These are phyloP conservation scores for Rousettus leschenaultii DNA, from an alignment of 2,113 vertebrate genomes.

Conservation along the genomic window DNA sequence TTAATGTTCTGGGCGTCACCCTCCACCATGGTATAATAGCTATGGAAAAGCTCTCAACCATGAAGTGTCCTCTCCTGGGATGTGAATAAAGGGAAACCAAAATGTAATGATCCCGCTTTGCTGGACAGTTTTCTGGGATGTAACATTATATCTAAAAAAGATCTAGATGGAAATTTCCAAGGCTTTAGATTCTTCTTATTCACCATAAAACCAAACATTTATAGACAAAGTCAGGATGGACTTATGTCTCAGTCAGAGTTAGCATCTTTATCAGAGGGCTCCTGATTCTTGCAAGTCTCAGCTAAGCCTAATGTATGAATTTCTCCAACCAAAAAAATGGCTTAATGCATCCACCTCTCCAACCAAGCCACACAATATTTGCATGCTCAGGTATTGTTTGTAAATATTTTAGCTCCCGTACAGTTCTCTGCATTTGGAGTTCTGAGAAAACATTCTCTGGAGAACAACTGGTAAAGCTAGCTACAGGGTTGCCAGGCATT, in stretches of 20 bases:
- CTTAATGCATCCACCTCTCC: not conserved
- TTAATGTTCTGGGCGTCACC: not conserved
- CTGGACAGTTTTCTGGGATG: not conserved
- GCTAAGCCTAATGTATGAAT: not conserved
- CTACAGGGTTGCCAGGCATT: not conserved
- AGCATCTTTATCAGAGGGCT: not conserved
- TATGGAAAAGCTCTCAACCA: not conserved
- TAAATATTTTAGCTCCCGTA: not conserved
- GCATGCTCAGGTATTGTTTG: not conserved
- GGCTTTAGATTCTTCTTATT: not conserved
- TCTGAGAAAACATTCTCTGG: not conserved
- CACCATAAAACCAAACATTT: not conserved
- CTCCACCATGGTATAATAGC: not conserved
- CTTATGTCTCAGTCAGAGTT: not conserved
- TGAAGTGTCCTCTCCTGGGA: not conserved
- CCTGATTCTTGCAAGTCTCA: not conserved
- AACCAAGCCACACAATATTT: not conserved
- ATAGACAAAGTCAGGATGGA: not conserved
- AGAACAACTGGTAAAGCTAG: not conserved
- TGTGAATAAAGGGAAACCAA: not conserved
- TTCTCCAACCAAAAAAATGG: not conserved
- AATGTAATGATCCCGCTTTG: not conserved
- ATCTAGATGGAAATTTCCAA: not conserved
- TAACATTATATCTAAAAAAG: not conserved
- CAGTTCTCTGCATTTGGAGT: not conserved